A percentile compares a stretch with the other conserved stretches of the same genome.
Conservation (phyloP, 2,113 vertebrate genomes). For the Spizaetus ornatus region DNA sequence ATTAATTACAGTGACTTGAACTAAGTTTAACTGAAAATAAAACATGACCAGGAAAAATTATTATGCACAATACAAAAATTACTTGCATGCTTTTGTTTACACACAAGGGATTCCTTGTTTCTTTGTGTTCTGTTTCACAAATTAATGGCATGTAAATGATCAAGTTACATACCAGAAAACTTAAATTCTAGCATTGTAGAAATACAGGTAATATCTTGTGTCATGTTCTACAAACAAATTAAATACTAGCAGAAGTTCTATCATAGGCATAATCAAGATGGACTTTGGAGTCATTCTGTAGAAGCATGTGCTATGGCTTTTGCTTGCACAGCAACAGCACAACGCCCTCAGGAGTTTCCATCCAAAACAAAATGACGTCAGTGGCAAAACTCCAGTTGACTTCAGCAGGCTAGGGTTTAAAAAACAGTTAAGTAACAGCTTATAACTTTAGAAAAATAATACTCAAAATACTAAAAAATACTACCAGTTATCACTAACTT, state of each 20-base stretch:
- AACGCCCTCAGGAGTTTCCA: not conserved
- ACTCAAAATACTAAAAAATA: not conserved
- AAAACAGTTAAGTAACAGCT: not conserved
- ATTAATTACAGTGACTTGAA: not conserved
- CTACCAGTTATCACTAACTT: not conserved
- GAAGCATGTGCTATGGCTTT: not conserved
- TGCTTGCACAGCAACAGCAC: not conserved
- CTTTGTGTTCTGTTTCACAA: not conserved
- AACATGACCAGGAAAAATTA: not conserved
- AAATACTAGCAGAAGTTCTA: not conserved
- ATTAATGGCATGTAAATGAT: not conserved
- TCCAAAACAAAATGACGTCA: not conserved
- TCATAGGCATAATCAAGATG: not conserved
- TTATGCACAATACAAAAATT: not conserved
- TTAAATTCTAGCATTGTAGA: not conserved
- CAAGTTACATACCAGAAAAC: not conserved
- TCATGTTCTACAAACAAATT: not conserved
- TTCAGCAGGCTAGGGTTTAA: not conserved
- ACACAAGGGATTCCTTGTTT: not conserved
- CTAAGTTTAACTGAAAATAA: not conserved
- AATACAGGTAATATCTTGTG: not conserved
- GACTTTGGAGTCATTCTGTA: not conserved
- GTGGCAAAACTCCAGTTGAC: not conserved
- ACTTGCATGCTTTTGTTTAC: not conserved
- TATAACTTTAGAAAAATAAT: not conserved